Conservation (phyloP, 2,113 vertebrate genomes). For the Balaenoptera acutorostrata region DNA sequence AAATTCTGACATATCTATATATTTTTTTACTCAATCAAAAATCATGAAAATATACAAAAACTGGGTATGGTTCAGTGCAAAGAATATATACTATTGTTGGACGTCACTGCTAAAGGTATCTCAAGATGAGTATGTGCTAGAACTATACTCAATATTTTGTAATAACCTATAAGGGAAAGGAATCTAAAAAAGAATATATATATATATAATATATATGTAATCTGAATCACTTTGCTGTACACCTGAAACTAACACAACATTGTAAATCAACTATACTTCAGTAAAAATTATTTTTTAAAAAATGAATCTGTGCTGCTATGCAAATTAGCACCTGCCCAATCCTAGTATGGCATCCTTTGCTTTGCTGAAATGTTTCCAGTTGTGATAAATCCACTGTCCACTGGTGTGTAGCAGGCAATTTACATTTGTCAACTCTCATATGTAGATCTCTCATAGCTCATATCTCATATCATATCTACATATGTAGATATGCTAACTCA, state of each 20-base stretch:
- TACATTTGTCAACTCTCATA: constrained; percentile 31
- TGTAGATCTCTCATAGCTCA: neutral
- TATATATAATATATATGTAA: no score
- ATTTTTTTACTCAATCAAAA: neutral
- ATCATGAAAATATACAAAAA: neutral
- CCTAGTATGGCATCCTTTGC: neutral
- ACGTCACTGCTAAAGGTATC: neutral
- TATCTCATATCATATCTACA: no score
- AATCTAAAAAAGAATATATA: no score
- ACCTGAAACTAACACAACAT: neutral
- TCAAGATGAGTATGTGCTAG: neutral
- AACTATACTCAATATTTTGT: neutral
- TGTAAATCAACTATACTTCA: neutral
- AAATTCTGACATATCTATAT: neutral
- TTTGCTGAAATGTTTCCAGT: constrained; percentile 33
- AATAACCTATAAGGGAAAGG: no score
- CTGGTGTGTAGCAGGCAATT: neutral
- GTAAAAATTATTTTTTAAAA: neutral
- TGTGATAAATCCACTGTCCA: neutral
- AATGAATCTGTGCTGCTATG: neutral
- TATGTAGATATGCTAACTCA: neutral
- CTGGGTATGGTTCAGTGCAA: neutral
- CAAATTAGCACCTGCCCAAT: neutral
- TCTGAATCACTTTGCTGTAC: neutral
- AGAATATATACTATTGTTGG: neutral